Evolutionary conservation across 2,797 vertebrate species (phyloP).

Genomic region (Melopsittacus undulatus): DNA sequence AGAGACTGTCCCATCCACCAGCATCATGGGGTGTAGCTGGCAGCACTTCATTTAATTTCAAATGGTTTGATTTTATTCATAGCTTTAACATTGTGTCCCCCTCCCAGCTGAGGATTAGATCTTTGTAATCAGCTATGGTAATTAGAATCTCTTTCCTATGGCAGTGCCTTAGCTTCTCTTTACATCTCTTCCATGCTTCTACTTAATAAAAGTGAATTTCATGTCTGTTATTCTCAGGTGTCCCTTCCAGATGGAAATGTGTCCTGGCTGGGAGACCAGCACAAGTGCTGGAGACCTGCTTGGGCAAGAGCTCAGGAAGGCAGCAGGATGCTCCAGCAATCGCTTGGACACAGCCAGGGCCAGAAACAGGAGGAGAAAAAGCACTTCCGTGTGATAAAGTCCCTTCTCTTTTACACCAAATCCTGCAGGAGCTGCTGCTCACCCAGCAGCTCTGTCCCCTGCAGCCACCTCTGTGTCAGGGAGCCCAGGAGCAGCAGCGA

Average conservation of each 20-base stretch:
- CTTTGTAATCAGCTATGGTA: constrained; percentile 9
- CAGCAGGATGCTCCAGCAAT: neutral
- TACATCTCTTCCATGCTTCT: neutral
- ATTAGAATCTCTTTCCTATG: neutral
- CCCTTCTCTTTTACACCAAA: neutral
- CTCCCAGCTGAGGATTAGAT: neutral
- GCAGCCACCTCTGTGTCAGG: neutral
- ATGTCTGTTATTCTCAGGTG: neutral
- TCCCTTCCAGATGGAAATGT: neutral
- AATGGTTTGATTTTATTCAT: neutral
- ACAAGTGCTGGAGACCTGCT: neutral
- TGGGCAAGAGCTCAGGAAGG: rapidly evolving
- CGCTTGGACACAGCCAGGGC: neutral
- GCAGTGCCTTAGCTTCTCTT: neutral
- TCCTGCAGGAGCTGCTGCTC: neutral
- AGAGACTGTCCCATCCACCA: neutral
- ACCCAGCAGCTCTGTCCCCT: neutral
- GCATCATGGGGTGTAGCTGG: neutral
- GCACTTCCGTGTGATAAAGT: neutral
- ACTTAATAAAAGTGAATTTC: neutral
- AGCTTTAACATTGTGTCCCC: neutral
- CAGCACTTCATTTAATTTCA: neutral
- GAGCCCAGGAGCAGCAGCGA: neutral
- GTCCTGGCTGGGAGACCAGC: neutral
- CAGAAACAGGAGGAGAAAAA: neutral